Percentiles rank a stretch among this genome's conserved stretches.
Evolutionary conservation across 2,888 invertebrate species (phyloP).

Genomic region (Cabera pusaria): DNA sequence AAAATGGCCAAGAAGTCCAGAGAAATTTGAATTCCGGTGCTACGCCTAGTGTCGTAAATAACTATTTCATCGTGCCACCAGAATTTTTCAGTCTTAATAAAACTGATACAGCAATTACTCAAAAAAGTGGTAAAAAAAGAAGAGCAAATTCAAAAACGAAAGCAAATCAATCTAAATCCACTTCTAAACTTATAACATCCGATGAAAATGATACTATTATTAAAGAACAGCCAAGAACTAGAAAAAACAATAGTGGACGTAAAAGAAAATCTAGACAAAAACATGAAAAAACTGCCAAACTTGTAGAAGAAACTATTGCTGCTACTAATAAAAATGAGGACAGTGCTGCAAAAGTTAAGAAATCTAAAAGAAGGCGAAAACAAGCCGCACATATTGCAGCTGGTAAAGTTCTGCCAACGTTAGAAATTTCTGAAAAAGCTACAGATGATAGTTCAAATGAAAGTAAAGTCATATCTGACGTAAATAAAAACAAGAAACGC

Average conservation of each 20-base stretch:
- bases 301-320: constrained; percentile 9
- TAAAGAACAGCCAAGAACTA: neutral
- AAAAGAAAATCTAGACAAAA: constrained; percentile 7
- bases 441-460: neutral
- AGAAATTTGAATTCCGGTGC: constrained; percentile 22
- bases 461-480: neutral
- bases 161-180: constrained; percentile 5
- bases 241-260: constrained; percentile 5
- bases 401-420: no score
- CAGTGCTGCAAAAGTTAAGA: neutral
- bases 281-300: constrained; percentile 1
- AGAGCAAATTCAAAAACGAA: constrained; percentile 2
- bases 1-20: constrained; percentile 38
- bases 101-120: constrained; percentile 9
- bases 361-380: constrained; percentile 4
- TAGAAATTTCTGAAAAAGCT: neutral
- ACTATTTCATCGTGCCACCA: constrained; percentile 48
- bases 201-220: constrained; percentile 2
- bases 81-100: constrained; percentile 34
- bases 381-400: no score
- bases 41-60: constrained; percentile 46
- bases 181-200: no score
- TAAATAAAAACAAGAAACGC: neutral
- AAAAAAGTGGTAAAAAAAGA: constrained; percentile 10
- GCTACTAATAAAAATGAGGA: constrained; percentile 7